Evolutionary conservation across 2,113 vertebrate species (phyloP), one percentile per base, ranked within the genome.

Genomic region (Hyla sarda): DNA sequence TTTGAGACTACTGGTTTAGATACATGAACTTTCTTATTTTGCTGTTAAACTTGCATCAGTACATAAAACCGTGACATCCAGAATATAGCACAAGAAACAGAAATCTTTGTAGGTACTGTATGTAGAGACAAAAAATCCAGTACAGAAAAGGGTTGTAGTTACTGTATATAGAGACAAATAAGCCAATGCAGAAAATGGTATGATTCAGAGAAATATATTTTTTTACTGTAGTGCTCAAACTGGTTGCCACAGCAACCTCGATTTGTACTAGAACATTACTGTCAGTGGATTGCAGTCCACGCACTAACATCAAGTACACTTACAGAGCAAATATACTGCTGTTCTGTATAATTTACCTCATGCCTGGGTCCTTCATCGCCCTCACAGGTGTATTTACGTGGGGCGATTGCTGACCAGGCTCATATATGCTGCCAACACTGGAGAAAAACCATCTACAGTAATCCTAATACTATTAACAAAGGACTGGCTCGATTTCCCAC

Each of bases 221-320:
- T 19, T 76, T 62, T 32, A 56, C 16, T 48, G 54, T 45, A 12
- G 34, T 32, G 34, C 82, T 21, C 45, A 60, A 80, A 60, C 14
- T 48, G 52, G 84, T 87, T 87, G 37, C 85, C 69, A 87, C 37
- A 60, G 69, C 85, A 87, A 87, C 85, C 13, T 2, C 23, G 52
- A 48, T 82, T 21, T 48, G 65, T 62, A 19, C 67, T 60, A 87
- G 54, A 79, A 56, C 52, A 79, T 79, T 79, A 37, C 8, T n/a
- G 54, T 79, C 76, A 79, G 50, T 79, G 76, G 52, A 79, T 79
- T 79, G 56, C 52, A 79, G 76, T 32, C 76, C 76, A 52, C 74
- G 74, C 74, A 77, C 10, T 21, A 52, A 54, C 82, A 83, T 54
- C 37, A 54, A 72, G 82, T 28, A 73, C 82, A 73, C 71, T 79